Evolutionary conservation across 1,140 invertebrate species (phyloP), one percentile per base, ranked within the genome.

Genomic region (Trachymyrmex septentrionalis): DNA sequence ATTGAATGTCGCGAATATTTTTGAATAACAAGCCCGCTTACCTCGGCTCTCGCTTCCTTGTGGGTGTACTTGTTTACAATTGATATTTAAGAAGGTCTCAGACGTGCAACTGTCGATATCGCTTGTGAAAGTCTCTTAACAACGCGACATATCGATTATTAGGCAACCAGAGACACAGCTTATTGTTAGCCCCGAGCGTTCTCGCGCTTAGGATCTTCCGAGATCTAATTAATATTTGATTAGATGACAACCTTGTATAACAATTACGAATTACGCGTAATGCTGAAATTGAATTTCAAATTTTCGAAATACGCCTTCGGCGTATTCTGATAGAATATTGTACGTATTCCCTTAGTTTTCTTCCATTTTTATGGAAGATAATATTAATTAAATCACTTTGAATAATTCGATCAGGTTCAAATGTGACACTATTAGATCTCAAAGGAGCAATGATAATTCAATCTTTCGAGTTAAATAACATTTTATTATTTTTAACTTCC

Each of bases 1-100:
- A 86, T 81, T 86, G 76, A 86, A 81, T 69, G 21, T 69, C 55
- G 50, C 53, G 44, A 81, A 69, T 81, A 86, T 86, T 67, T 80
- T 80, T 27, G 34, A 48, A 84, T 72, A 73, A 81, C 30, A n/a
- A n/a, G 27, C 21, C 1, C 12, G 44, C 55, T 16, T 67, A 6
- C 12, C 30, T 27, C 24, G 34, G 14, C 34, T 63, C 27, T n/a
- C 34, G n/a, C 16, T 44, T n/a, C 16, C 66, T 59, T 50, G 34
- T 21, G 50, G 34, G 19, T 55, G 9, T n/a, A 50, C n/a, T 72
- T 82, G 48, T 48, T 44, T 24, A 50, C 38, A 84, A 73, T 34
- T 82, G 80, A 67, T n/a, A 61, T 73, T 73, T 84, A 84, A 84
- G 38, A 82, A 48, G 55, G 38, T 84, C 55, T 75, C 69, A 34